Percentiles rank a stretch among this genome's conserved stretches.
These are phyloP conservation scores for Dryoscopus gambensis DNA, from an alignment of 2,113 vertebrate species.

Conservation along the genomic window DNA sequence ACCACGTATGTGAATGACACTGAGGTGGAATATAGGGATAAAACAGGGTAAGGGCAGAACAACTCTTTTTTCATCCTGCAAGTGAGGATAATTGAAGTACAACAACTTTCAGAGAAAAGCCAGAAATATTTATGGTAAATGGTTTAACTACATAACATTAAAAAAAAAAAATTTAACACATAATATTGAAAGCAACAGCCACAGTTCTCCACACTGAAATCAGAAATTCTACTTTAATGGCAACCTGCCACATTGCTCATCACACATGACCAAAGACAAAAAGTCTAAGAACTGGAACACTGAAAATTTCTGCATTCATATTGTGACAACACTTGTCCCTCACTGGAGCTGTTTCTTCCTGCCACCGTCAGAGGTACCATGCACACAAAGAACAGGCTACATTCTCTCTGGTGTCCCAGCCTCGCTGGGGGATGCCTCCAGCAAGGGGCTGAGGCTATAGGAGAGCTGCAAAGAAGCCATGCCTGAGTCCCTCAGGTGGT, in stretches of 20 bases:
- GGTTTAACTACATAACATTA: neutral
- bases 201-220: neutral
- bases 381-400: neutral
- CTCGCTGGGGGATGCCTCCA: neutral
- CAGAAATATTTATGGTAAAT: neutral
- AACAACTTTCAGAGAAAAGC: neutral
- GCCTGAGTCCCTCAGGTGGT: neutral
- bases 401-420: neutral
- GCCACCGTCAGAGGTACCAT: neutral
- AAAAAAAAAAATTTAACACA: neutral
- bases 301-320: neutral
- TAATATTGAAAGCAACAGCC: neutral
- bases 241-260: neutral
- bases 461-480: neutral
- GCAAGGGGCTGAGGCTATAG: neutral
- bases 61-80: neutral
- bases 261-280: neutral
- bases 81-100: neutral
- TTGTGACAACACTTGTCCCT: neutral
- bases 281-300: neutral
- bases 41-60: neutral
- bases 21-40: neutral
- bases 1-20: rapidly evolving
- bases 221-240: neutral
- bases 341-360: neutral